Base-by-base conservation (phyloP, 1,140 invertebrate species). In the Subanguina moxae region DNA sequence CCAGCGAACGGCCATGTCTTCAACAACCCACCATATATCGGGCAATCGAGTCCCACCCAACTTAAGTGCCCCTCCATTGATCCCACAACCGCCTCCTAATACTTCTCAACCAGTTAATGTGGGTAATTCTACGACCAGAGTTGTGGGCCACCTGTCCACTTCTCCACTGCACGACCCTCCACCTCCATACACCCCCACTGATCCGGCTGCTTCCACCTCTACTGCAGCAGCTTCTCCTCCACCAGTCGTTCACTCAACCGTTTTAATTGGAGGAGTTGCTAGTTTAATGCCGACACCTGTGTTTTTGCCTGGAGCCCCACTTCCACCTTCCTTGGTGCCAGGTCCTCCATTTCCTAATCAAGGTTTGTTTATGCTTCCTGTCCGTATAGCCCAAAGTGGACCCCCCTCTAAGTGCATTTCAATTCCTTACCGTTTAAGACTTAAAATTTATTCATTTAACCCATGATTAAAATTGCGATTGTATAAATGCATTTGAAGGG, bases 181-280 rank as follows among this genome's bases (percentile, higher is more conserved):
- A 0, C 80, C 78, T 21, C 77, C 78, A 9, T 80, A 80, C 58
- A 62, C 73, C 7, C 48, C 75, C 8, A 71, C 73, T 19, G 72
- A 75, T 58, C 74, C 67, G 3, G 13, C 66, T 19, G 28, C 11
- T 42, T 11, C 65, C 9, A 23, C 72, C 52, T 46, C 65, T 21
- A 61, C 28, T 45, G 19, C 58, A 3, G 23, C 52, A 8, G 13
- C 25, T 1, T 17, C 21, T 23, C 5, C 38, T 3, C 0, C 65
- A 32, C 38, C 71, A 1, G 17, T 38, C 15, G 15, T 23, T 42
- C 25, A 30, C 1, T 13, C 38, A 21, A 19, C 56, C 32, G 27
- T 7, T 46, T 30, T 38, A 5, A 25, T 42, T 17, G 25, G 45
- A n/a, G 38, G 19, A 11, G 17, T 23, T 11, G 30, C 43, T 32